Evolutionary conservation across 2,797 vertebrate genomes (phyloP), one percentile per base, ranked within the genome.

Genomic region (Mus spretus): DNA sequence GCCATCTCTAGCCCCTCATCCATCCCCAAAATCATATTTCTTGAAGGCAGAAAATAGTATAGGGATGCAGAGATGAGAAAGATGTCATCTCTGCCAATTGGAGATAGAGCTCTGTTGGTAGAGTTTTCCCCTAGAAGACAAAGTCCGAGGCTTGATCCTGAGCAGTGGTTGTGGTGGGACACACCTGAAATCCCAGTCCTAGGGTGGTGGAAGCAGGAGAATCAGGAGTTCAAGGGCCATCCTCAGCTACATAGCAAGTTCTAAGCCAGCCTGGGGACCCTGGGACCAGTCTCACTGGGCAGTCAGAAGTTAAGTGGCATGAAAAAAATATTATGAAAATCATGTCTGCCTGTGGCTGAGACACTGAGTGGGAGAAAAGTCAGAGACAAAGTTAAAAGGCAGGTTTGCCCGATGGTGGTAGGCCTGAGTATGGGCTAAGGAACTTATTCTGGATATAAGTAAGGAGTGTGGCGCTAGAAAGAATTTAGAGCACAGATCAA

Each of bases 371-470:
- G 44, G 20, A 90, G 57, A 94, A 91, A 91, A 94, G 47, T 96
- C 92, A 91, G 67, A 96, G 44, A 96, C n/a, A 83, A 85, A 90
- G 12, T 78, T 80, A n/a, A 65, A 90, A 83, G 80, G 74, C 15
- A 20, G 72, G 63, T 65, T 91, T 94, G 55, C 67, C 74, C 85
- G 28, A 79, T 53, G 22, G 20, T 37, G 31, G 28, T 44, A 93
- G 90, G 75, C 24, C 13, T 40, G 22, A 59, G 28, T 4, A 19
- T 55, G 89, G 34, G 80, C 72, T 72, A 81, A 92, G 50, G 63
- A 89, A 83, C 22, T 59, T 57, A 84, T 53, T 88, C 37, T 83
- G 63, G 50, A 44, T 55, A 37, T 65, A 94, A 87, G 59, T 4
- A 19, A 28, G 63, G 72, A n/a, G 9, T 47, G 37, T 24, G 55